Conservation (phyloP, 2,888 invertebrate species). For the Embidobia sp. region DNA sequence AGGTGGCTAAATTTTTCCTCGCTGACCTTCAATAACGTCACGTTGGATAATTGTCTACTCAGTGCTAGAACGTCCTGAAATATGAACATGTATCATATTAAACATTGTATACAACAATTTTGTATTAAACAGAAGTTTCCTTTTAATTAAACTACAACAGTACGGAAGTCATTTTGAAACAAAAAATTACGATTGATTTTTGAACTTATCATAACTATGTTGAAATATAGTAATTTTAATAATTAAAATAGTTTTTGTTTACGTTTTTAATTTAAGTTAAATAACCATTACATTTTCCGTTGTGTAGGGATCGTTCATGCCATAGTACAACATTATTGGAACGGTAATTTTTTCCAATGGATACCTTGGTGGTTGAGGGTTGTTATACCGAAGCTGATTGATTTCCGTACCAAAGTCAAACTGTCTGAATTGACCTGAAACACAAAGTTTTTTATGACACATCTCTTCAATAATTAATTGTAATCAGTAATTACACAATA, state of each 20-base stretch:
- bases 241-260: too few relatives aligned
- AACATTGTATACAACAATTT: constrained; percentile 2
- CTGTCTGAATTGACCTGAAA: constrained; percentile 43
- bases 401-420: constrained; percentile 39
- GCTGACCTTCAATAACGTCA: constrained; percentile 36
- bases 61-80: constrained; percentile 57
- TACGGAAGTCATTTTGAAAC: too few relatives aligned
- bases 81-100: constrained; percentile 8
- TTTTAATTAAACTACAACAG: too few relatives aligned
- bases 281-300: constrained; percentile 55
- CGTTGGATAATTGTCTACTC: constrained; percentile 40
- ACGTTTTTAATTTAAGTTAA: too few relatives aligned
- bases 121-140: too few relatives aligned
- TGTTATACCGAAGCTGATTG: constrained; percentile 23
- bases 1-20: constrained; percentile 60
- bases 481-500: too few relatives aligned
- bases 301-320: constrained; percentile 51
- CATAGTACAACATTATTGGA: constrained; percentile 51
- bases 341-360: constrained; percentile 53
- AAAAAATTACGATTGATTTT: too few relatives aligned
- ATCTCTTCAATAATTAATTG: too few relatives aligned
- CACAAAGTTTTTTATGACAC: too few relatives aligned
- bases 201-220: too few relatives aligned
- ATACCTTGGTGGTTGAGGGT: constrained; percentile 23
- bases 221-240: too few relatives aligned